phyloP scores from a whole-genome alignment of 2,113 vertebrate species.

The Rhinolophus sinicus region DNA sequence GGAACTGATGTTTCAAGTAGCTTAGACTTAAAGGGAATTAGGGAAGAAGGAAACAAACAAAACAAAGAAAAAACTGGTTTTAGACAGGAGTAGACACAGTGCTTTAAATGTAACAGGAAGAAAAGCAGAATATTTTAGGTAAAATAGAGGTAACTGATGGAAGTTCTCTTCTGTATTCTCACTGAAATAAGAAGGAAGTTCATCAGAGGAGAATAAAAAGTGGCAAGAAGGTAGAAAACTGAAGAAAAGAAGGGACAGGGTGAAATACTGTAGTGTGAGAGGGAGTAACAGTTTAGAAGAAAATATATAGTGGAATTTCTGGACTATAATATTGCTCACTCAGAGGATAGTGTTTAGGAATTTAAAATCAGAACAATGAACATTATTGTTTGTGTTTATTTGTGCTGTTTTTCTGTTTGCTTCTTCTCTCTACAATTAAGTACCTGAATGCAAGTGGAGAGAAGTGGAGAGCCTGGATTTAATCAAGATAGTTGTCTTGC shows the following conservation, averaged over 20 bases:
- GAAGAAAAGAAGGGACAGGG: not conserved
- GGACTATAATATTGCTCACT: not conserved
- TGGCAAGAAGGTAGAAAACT: not conserved
- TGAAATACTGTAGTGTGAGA: not conserved
- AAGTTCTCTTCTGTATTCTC: not conserved
- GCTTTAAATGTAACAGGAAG: not conserved
- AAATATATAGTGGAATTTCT: not conserved
- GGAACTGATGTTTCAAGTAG: not conserved
- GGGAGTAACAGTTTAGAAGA: not conserved
- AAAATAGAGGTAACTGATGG: not conserved
- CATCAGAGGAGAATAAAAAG: not conserved
- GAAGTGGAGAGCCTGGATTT: not conserved
- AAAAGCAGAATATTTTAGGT: not conserved
- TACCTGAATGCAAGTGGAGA: not conserved
- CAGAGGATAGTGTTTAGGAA: not conserved
- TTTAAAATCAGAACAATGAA: not conserved
- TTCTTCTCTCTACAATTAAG: not conserved
- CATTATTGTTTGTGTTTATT: not conserved
- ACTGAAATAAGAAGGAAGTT: not conserved
- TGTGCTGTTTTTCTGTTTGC: not conserved
- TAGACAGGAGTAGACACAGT: not conserved
- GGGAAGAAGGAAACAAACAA: not conserved
- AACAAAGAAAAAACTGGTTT: not conserved
- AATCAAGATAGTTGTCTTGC: not conserved
- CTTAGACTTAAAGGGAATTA: not conserved